A percentile compares a stretch with the other conserved stretches of the same genome.
Evolutionary conservation across 2,113 vertebrate genomes (phyloP).

Genomic region (Micronycteris hirsuta): DNA sequence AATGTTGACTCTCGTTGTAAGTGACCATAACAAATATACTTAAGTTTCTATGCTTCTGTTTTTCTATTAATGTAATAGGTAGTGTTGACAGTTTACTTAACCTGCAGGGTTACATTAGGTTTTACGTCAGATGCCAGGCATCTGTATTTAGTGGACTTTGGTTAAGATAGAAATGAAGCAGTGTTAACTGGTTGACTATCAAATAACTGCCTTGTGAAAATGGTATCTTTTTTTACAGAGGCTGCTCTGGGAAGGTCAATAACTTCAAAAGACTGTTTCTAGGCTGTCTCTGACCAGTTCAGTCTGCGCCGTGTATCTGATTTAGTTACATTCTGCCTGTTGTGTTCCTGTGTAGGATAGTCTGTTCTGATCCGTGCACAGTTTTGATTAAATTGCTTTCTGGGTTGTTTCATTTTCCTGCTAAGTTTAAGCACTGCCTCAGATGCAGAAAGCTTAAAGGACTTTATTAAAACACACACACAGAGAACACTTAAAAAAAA

Average conservation of each 20-base stretch:
- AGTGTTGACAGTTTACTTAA: neutral
- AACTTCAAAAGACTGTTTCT: neutral
- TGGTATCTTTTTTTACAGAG: neutral
- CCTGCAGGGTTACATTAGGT: neutral
- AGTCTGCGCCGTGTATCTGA: neutral
- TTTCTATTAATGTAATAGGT: neutral
- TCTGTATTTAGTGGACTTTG: neutral
- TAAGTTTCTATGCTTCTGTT: neutral
- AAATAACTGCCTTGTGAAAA: neutral
- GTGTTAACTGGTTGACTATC: neutral
- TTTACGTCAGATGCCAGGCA: neutral
- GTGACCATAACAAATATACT: neutral
- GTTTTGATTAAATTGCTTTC: conserved; percentile 17
- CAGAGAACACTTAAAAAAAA: neutral
- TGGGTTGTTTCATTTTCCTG: neutral
- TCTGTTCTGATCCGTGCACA: neutral
- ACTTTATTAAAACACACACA: neutral
- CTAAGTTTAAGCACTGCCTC: neutral
- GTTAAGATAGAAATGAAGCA: neutral
- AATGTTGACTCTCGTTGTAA: neutral
- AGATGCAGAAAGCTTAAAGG: conserved; percentile 14
- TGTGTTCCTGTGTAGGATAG: neutral
- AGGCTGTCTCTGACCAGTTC: neutral
- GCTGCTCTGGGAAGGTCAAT: neutral
- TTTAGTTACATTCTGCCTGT: neutral